These are phyloP conservation scores for Hemicrepidius hirtus DNA, from an alignment of 2,888 invertebrate species.

Conservation along the genomic window DNA sequence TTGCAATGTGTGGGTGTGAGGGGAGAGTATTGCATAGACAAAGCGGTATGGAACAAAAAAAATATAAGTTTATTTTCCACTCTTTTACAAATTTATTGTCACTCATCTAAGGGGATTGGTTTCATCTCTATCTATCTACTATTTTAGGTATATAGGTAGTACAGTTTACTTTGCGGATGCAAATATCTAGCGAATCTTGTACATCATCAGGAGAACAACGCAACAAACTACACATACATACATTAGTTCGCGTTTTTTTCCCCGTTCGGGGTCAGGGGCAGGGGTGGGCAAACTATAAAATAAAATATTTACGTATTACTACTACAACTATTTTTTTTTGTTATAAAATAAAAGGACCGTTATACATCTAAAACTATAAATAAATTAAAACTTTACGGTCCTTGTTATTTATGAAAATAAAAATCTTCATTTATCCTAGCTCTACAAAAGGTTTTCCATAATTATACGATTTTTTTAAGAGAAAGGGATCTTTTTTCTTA, in stretches of 20 bases:
- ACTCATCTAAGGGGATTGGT: constrained; percentile 46
- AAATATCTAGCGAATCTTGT: constrained; percentile 68
- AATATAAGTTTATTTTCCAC: constrained; percentile 32
- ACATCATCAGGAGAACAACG: constrained; percentile 71
- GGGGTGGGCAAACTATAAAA: constrained; percentile 72
- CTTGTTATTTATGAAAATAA: too few species aligned
- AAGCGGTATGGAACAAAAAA: constrained; percentile 37
- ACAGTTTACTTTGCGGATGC: constrained; percentile 47
- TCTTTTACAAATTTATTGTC: constrained; percentile 49
- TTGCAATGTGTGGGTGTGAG: constrained; percentile 20
- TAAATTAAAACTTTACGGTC: too few species aligned
- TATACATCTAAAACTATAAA: constrained; percentile 34
- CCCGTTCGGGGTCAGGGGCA: constrained; percentile 71
- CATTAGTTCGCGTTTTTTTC: constrained; percentile 72
- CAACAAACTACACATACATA: constrained; percentile 73
- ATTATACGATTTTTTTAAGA: too few species aligned
- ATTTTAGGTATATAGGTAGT: constrained; percentile 36
- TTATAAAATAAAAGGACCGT: constrained; percentile 10
- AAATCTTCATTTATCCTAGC: too few species aligned
- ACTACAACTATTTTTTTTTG: constrained; percentile 54
- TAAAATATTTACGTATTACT: constrained; percentile 60
- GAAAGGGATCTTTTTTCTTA: too few species aligned
- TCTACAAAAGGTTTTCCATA: too few species aligned
- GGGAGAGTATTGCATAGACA: constrained; percentile 25
- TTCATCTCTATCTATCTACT: constrained; percentile 41